Base-by-base conservation (phyloP, 2,113 vertebrate genomes). In the Typhlomys cinereus region DNA sequence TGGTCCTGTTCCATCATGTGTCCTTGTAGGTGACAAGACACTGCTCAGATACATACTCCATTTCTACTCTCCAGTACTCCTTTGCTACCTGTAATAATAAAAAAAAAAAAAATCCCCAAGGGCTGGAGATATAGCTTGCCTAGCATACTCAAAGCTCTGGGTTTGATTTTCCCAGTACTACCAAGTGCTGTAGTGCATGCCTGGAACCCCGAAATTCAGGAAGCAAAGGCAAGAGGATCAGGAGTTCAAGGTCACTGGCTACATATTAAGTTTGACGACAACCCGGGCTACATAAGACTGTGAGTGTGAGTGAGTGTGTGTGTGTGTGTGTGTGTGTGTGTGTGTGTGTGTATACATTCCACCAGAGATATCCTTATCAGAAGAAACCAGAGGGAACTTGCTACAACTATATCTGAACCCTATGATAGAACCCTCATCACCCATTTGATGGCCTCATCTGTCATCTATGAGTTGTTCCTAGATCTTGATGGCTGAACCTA, bases 281-380 rank as follows among this genome's bases (percentile, higher is more conserved):
- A 29, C 10, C 11, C 62, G 27, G 39, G 17, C 20, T 81, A 34
- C 17, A 18, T 5, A 39, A 81, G 29, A 46, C 41, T 41, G 7
- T 46, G 15, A 41, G 5, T 27, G 1, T 2, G 1, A 25, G 6
- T 1, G 1, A 7, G 11, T 41, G 4, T 10, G 5, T 1, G 1
- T 11, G 59, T 36, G n/a, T 41, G 7, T 46, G 15, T n/a, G n/a
- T n/a, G n/a, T 71, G 5, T 27, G 1, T 2, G 1, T 27, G 6
- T 1, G 1, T 8, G 11, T 41, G 4, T 10, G 5, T 1, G 1
- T 11, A 79, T 36, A 59, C 36, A 17, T 50, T 41, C 23, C 34
- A 41, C 15, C 78, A 66, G n/a, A n/a, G 18, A 10, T 25, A 34
- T 27, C 15, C 54, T 62, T 4, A 21, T 21, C 78, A 93, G 62